Percentiles rank a stretch among this genome's conserved stretches.
These are phyloP conservation scores for Pyrrhosoma nymphula DNA, from an alignment of 2,888 invertebrate species.

Conservation along the genomic window DNA sequence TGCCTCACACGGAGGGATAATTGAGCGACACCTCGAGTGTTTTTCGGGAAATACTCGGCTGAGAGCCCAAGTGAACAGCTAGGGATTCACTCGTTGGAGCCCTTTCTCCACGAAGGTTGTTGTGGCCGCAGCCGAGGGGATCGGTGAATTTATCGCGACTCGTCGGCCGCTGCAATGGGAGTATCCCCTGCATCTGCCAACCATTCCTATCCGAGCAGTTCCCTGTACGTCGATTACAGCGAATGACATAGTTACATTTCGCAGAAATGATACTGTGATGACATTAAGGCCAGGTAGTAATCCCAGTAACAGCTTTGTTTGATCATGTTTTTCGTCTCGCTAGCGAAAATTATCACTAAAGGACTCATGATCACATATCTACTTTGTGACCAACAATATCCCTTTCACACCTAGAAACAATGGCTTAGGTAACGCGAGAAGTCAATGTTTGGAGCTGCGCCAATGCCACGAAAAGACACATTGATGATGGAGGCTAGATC, in stretches of 20 bases:
- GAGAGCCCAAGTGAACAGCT: background rate
- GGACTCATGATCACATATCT: no score
- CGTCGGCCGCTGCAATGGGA: background rate
- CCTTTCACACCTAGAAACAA: no score
- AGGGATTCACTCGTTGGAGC: background rate
- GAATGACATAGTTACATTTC: background rate
- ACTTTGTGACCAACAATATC: no score
- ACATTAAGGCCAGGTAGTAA: no score
- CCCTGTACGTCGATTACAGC: background rate
- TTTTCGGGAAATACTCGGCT: background rate
- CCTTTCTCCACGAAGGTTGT: background rate
- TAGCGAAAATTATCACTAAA: no score
- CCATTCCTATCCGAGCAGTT: background rate
- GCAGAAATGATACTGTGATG: no score
- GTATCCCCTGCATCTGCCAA: background rate
- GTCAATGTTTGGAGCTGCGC: no score
- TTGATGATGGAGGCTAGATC: no score
- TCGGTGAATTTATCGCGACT: background rate
- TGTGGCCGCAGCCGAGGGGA: background rate
- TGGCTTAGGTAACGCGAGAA: no score
- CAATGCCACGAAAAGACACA: no score
- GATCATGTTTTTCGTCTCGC: no score
- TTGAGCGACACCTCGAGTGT: constrained; percentile 3
- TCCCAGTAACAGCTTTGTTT: no score
- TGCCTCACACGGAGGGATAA: background rate